Evolutionary conservation across 2,797 vertebrate species (phyloP).

Genomic region (Cossypha polioptera): DNA sequence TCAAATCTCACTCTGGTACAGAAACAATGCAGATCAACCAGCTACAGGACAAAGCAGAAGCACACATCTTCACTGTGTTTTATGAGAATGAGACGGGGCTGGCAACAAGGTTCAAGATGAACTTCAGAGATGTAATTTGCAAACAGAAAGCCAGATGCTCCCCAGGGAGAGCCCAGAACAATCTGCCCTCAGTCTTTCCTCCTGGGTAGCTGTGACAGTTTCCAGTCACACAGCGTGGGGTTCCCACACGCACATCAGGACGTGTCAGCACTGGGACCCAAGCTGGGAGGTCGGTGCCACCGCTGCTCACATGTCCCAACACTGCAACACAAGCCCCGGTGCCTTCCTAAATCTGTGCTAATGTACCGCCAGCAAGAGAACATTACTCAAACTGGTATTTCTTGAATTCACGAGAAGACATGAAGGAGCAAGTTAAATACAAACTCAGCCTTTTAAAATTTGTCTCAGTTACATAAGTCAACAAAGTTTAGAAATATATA

Average conservation of each 20-base stretch:
- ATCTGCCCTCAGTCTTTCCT: neutral
- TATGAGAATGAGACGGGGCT: neutral
- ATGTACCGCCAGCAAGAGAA: neutral
- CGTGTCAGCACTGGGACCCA: neutral
- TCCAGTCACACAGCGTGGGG: rapidly evolving
- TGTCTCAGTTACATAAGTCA: neutral
- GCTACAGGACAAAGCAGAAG: neutral
- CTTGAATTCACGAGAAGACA: neutral
- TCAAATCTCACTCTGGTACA: neutral
- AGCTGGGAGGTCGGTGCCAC: neutral
- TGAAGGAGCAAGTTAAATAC: slow-evolving; percentile 2
- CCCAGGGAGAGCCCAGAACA: neutral
- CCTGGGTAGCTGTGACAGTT: neutral
- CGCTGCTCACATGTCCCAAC: neutral
- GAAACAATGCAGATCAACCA: neutral
- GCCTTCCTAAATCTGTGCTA: neutral
- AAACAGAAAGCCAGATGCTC: neutral
- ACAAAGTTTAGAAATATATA: neutral
- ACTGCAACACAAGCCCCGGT: neutral
- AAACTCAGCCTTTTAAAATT: neutral
- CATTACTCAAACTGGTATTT: slow-evolving; percentile 15
- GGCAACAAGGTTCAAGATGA: neutral
- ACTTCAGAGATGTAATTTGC: neutral
- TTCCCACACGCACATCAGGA: neutral
- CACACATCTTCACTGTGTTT: neutral